These are phyloP conservation scores for Stichopus horrens DNA, from an alignment of 53 echinoderm and acorn worm species.

Conservation along the genomic window DNA sequence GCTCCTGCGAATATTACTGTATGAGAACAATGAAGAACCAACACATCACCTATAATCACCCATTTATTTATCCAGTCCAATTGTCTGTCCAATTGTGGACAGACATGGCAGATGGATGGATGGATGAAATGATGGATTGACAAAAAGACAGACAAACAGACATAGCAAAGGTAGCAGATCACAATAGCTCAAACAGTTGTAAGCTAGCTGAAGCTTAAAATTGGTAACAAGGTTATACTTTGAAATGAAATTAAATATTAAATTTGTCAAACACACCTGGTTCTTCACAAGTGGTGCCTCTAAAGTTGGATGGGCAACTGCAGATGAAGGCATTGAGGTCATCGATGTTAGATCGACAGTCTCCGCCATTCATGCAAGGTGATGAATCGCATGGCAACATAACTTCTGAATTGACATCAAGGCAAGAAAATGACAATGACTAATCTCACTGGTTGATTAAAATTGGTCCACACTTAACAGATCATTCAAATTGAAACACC, in stretches of 20 bases:
- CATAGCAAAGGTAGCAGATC: neutral
- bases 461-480: too few species aligned
- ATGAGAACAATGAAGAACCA: too few species aligned
- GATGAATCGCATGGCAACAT: neutral
- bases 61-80: too few species aligned
- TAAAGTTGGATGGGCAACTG: slow-evolving; percentile 3
- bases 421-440: too few species aligned
- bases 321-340: neutral
- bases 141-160: too few species aligned
- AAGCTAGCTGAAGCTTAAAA: neutral
- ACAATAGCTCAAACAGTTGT: neutral
- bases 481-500: too few species aligned
- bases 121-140: too few species aligned
- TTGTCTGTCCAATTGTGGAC: too few species aligned
- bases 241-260: neutral
- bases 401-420: neutral
- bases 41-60: too few species aligned
- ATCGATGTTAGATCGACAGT: neutral
- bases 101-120: too few species aligned
- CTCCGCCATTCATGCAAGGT: slow-evolving; percentile 17
- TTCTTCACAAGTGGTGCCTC: neutral
- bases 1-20: too few species aligned
- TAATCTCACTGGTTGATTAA: neutral
- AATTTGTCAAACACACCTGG: neutral
- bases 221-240: neutral